Base-by-base conservation (phyloP, 2,113 vertebrate species). In the Reinhardtius hippoglossoides region DNA sequence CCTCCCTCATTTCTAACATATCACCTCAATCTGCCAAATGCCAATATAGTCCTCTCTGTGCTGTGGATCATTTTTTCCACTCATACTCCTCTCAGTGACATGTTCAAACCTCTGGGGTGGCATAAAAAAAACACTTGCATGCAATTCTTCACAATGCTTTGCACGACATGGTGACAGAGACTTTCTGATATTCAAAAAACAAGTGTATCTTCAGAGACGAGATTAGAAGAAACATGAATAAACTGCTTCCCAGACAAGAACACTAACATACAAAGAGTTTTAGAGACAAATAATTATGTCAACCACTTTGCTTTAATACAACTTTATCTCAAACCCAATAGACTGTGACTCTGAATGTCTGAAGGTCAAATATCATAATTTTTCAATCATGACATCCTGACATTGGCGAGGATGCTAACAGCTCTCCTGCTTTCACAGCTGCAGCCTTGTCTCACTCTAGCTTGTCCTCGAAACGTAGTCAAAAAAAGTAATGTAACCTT, bases 21-120 rank as follows among this genome's bases (percentile, higher is more conserved):
- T 69, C 50, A 76, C 71, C 67, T 83, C 1, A 67, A 56, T 83
- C 62, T 83, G 58, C 68, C 82, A 86, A 62, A 68, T 71, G 61
- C 48, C 31, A 63, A 23, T 57, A 46, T 15, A 20, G n/a, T n/a
- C 5, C 42, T 42, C 14, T 65, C 40, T 56, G 68, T 24, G 56
- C 52, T 50, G 23, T 12, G 64, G 26, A 77, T 87, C 20, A 44
- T 83, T 81, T 76, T 9, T 12, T 1, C 16, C 48, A 56, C 37
- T 84, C 48, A 59, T 4, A 5, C 6, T 73, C 20, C 16, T 68
- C 50, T 58, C 7, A 48, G 12, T 80, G 78, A 80, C 68, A 81
- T 21, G 14, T 72, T 75, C 71, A 87, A 81, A 81, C 72, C 81
- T 76, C 60, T 76, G 21, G 61, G 64, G 68, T 80, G 69, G 72